Base-by-base conservation (phyloP, 2,113 vertebrate species). In the Sapayoa aenigma region DNA sequence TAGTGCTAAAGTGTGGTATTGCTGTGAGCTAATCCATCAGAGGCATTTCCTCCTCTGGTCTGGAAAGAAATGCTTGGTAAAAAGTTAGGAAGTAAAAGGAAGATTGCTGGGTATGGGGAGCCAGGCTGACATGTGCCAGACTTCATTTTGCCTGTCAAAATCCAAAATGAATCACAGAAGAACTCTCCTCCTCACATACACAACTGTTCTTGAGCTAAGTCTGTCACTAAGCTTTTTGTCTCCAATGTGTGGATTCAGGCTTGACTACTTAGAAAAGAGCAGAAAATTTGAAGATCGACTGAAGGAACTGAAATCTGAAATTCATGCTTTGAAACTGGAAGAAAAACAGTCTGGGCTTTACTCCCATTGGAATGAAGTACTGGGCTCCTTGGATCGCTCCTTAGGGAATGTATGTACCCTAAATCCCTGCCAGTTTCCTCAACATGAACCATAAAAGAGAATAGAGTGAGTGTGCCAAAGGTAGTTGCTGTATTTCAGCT, bases 241-340 rank as follows among this genome's bases (percentile, higher is more conserved):
- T 96, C 59, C 23, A 1, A 35, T 67, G 30, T 90, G 25, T 94
- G 89, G 23, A 8, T 53, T 84, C 75, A 99, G 98, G 87, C 90
- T 99, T 60, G 99, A 99, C 95, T 99, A 99, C 96, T 98, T 99
- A 95, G 99, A 99, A 94, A 99, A 99, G 97, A 99, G 98, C 94
- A 98, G 98, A 94, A 98, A 98, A 94, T 98, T 99, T 3, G 99
- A 99, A 97, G 98, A 99, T 94, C 98, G 99, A 60, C 97, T 99
- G 94, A 99, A 99, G 94, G 98, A 99, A 42, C 98, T 99, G 46
- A 99, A 99, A 90, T 98, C 98, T 4, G 98, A 99, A 98, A 99
- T 99, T 15, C 98, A 98, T 52, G 98, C 98, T 75, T 95, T 99
- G 97, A 99, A 99, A 96, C 93, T 98, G 47, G 98, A 99, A 96